These are phyloP conservation scores for Drosophila nikananu DNA, from an alignment of 1,140 invertebrate species.

Conservation along the genomic window DNA sequence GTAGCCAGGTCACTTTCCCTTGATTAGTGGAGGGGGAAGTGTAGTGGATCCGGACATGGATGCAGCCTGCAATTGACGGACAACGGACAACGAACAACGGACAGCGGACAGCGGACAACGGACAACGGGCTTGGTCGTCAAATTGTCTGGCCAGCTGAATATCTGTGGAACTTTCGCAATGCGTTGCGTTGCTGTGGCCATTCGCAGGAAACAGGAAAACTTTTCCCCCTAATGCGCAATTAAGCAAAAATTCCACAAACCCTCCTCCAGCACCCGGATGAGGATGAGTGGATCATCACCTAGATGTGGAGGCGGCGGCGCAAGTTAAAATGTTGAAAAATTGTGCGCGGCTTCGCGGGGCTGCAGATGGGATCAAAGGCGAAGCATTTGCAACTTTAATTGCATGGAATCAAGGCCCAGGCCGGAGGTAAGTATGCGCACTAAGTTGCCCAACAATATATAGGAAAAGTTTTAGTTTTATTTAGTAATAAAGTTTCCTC, in stretches of 20 bases:
- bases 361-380: constrained; percentile 21
- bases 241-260: constrained; percentile 50
- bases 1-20: constrained; percentile 14
- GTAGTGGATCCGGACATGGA: constrained; percentile 5
- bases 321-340: constrained; percentile 29
- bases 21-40: constrained; percentile 24
- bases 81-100: constrained; percentile 5
- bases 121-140: constrained; percentile 22
- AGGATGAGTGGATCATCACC: constrained; percentile 33
- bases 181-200: constrained; percentile 51
- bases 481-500: constrained; percentile 6
- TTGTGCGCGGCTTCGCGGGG: constrained; percentile 10
- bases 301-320: background rate
- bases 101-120: constrained; percentile 3
- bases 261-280: too few species aligned
- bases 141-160: constrained; percentile 25
- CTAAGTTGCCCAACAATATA: constrained; percentile 4
- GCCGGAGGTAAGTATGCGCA: background rate
- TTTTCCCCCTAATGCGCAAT: constrained; percentile 69
- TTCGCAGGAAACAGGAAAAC: constrained; percentile 61
- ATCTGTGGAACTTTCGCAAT: constrained; percentile 44
- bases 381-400: constrained; percentile 9
- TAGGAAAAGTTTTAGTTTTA: constrained; percentile 7
- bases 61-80: constrained; percentile 48
- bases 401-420: constrained; percentile 10